Base-by-base conservation (phyloP, 2,888 invertebrate species). In the Trichopoda pennipes region DNA sequence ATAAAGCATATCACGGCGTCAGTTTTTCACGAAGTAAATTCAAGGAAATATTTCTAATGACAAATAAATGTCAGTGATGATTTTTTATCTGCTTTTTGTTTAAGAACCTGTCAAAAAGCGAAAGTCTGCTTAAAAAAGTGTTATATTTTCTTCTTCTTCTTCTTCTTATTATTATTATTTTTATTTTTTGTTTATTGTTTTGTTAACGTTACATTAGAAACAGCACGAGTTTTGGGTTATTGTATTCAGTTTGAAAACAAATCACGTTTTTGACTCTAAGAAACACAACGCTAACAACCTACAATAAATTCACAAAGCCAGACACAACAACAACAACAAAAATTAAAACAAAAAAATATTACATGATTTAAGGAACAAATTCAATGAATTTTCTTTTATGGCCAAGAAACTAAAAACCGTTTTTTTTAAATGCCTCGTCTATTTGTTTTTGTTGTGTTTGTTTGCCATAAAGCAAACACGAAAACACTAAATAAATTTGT, bases 221-320 rank as follows among this genome's bases (percentile, higher is more conserved):
- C 63, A 78, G 68, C 78, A 81, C 74, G 69, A 81, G 74, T 63
- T 81, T 61, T 69, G 73, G 49, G 17, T 61, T 64, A 51, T 42
- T 58, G 68, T 73, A 61, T 23, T 38, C 38, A 12, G 2, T 56
- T 49, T 35, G 17, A 44, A 81, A 64, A 78, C 74, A 81, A 78
- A 78, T 78, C 81, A 81, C 81, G 81, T 81, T 81, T 80, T 81
- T 78, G 78, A 78, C 81, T 81, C 60, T 68, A 60, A 69, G 42
- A 23, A 77, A 69, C 47, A 58, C 51, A 60, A 74, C 63, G 35
- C 72, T 23, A 12, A 14, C 70, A 60, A 70, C 74, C 74, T 64
- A 69, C 81, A 61, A 77, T 81, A 77, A 77, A 64, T 70, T 47
- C 53, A 60, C 56, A 63, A 69, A 51, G 28, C 51, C 77, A 63